Evolutionary conservation across 1,140 invertebrate genomes (phyloP).

Genomic region (Orussus abietinus): DNA sequence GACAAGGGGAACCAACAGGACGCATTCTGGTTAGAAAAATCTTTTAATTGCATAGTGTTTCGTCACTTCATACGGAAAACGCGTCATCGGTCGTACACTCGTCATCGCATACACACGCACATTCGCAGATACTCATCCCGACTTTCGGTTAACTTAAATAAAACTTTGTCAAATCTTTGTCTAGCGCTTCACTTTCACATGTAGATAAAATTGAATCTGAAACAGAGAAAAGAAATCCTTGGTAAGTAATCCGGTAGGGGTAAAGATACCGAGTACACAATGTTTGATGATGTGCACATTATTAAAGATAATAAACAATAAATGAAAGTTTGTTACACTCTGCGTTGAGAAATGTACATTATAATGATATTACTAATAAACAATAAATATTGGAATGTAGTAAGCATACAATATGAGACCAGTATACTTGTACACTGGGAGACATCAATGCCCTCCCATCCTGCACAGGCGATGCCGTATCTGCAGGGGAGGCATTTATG

Average conservation of each 20-base stretch:
- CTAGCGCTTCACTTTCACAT: conserved; percentile 53
- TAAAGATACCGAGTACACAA: not conserved
- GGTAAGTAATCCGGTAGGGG: not conserved
- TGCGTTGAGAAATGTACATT: not conserved
- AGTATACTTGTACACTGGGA: too few species aligned
- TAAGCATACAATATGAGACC: too few species aligned
- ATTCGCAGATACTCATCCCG: conserved; percentile 16
- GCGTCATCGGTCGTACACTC: conserved; percentile 23
- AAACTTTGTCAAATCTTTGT: conserved; percentile 18
- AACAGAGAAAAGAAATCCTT: conserved; percentile 27
- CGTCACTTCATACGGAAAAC: too few species aligned
- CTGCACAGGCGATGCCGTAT: too few species aligned
- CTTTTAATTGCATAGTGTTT: too few species aligned
- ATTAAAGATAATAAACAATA: not conserved
- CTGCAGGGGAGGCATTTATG: too few species aligned
- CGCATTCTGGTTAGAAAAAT: too few species aligned
- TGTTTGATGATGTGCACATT: not conserved
- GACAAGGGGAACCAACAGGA: too few species aligned
- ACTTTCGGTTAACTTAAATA: conserved; percentile 29
- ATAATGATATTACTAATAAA: not conserved
- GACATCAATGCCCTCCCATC: too few species aligned
- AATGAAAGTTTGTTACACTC: conserved; percentile 2
- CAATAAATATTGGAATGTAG: conserved; percentile 7
- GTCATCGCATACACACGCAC: conserved; percentile 23
- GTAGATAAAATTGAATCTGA: conserved; percentile 70